Evolutionary conservation across 2,888 invertebrate species (phyloP).

Genomic region (Drosophila colorata): DNA sequence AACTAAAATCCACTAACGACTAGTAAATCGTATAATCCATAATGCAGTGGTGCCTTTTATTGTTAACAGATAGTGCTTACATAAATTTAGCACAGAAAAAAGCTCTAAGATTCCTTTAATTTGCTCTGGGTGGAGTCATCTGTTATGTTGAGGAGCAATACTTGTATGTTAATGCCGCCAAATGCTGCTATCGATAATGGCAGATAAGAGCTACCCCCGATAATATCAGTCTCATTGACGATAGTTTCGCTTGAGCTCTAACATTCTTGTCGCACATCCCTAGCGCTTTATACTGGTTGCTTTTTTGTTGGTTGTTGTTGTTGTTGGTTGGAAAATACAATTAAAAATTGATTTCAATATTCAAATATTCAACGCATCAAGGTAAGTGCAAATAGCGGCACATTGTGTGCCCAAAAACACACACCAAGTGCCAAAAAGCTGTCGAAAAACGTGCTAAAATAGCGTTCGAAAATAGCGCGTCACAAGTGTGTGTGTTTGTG

Average conservation of each 20-base stretch:
- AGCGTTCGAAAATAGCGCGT: constrained; percentile 70
- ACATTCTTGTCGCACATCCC: constrained; percentile 42
- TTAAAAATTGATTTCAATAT: constrained; percentile 72
- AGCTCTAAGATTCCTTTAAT: background rate
- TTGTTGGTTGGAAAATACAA: constrained; percentile 70
- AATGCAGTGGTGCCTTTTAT: background rate
- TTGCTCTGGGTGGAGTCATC: constrained; percentile 2
- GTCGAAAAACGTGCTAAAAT: constrained; percentile 37
- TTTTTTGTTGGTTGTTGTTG: constrained; percentile 70
- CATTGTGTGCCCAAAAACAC: constrained; percentile 24
- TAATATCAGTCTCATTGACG: constrained; percentile 21
- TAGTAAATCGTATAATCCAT: background rate
- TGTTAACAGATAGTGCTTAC: background rate
- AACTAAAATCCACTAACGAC: background rate
- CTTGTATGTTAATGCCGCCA: constrained; percentile 6
- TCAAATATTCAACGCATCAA: constrained; percentile 64
- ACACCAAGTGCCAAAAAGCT: constrained; percentile 1
- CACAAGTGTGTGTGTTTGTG: constrained; percentile 52
- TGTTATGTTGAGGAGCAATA: background rate
- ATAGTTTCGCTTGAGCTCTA: constrained; percentile 23
- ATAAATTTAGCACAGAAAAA: background rate
- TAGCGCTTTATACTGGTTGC: constrained; percentile 59
- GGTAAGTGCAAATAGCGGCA: constrained; percentile 62
- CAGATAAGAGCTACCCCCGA: constrained; percentile 41
- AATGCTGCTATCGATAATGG: constrained; percentile 30